Evolutionary conservation across 2,888 invertebrate genomes (phyloP), one percentile per base, ranked within the genome.

Genomic region (Matsumyia berberina): DNA sequence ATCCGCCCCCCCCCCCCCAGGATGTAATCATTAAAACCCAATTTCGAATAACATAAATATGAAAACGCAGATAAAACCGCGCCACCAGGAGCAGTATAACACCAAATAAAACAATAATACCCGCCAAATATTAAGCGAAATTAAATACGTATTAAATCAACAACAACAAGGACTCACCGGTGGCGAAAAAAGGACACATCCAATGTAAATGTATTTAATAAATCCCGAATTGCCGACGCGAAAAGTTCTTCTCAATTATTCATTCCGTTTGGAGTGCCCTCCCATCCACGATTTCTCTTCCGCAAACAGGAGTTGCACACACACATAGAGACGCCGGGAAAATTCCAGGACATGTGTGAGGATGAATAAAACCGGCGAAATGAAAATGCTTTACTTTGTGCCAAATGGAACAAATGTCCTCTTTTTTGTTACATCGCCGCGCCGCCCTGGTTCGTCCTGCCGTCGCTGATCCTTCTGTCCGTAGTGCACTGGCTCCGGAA

Each of bases 221-320:
- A 76, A 81, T 81, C 69, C 62, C 62, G 42, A 37, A 66, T 66
- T 60, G 72, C 66, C 60, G 53, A 74, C 67, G n/a, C 74, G 33
- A 74, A 70, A 69, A 74, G 33, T 72, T 78, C 46, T 66, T 72
- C 82, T 82, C 58, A 72, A 82, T 82, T 82, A 82, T 82, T 82
- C 57, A 82, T 82, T 62, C 72, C 72, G 46, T 39, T 66, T 35
- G 44, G 58, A 35, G 51, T 49, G 8, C 42, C 44, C 11, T 24
- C 58, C 29, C 53, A 44, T 46, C 46, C 53, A 74, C 46, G 74
- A 53, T 60, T 60, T 46, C 66, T 51, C 80, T 55, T 74, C 73
- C 60, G 67, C 58, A 60, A 67, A 80, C 51, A 62, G 60, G 37
- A 39, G 17, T 8, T 17, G 7, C 15, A n/a, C 15, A 15, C 2